Conservation (phyloP, 2,797 vertebrate species). For the Scyliorhinus canicula region DNA sequence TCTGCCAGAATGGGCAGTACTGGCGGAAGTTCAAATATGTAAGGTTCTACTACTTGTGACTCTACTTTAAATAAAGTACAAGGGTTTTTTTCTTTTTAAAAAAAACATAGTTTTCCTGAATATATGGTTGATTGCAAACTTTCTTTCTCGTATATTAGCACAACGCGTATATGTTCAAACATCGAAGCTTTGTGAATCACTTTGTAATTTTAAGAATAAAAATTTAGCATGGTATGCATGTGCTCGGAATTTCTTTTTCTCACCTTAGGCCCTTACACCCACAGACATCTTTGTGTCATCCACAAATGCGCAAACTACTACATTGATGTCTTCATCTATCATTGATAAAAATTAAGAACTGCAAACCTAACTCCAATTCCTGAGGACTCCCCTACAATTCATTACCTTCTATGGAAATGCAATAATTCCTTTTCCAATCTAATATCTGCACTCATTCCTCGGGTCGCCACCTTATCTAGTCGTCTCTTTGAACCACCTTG, state of each 20-base stretch:
- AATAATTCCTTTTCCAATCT: neutral
- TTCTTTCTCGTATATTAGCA: neutral
- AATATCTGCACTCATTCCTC: no score
- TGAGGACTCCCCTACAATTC: neutral
- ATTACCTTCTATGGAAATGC: neutral
- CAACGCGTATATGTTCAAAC: neutral
- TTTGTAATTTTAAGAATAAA: neutral
- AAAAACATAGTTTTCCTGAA: neutral
- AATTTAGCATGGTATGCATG: neutral
- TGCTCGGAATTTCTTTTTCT: neutral
- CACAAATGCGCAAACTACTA: neutral
- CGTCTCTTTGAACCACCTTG: neutral
- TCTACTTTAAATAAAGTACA: neutral
- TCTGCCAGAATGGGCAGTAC: constrained; percentile 71
- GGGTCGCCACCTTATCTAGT: neutral
- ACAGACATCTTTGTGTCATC: neutral
- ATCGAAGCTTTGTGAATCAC: neutral
- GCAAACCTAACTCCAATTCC: neutral
- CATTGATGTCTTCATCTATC: neutral
- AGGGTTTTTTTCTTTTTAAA: neutral
- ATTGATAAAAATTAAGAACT: neutral
- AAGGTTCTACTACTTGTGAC: constrained; percentile 45
- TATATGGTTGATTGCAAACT: neutral
- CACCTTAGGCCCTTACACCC: neutral
- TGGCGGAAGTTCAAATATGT: constrained; percentile 74